A percentile compares a stretch with the other conserved stretches of the same genome.
phyloP scores from a whole-genome alignment of 64 coral and sea anemone genomes.

The Montipora foliosa region DNA sequence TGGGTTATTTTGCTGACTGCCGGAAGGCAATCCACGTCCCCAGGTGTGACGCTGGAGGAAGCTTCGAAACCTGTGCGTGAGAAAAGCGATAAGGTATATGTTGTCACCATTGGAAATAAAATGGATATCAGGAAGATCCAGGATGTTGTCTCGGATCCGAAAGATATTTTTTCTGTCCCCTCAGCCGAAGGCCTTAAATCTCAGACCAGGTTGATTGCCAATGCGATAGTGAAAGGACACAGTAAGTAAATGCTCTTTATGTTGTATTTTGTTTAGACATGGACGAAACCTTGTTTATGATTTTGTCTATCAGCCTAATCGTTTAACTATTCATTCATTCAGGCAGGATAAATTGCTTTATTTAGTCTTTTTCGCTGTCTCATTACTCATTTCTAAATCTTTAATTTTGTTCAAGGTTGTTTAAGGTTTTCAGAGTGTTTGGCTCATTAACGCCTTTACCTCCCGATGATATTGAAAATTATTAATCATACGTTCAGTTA shows the following conservation, averaged over 20 bases:
- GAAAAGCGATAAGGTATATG: conserved; percentile 39
- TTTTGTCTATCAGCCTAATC: too few species aligned
- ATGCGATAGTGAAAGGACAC: neutral
- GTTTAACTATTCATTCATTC: too few species aligned
- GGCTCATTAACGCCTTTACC: too few species aligned
- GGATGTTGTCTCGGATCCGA: conserved; percentile 3
- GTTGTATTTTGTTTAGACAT: too few species aligned
- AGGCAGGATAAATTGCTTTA: too few species aligned
- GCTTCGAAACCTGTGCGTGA: conserved; percentile 37
- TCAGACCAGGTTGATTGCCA: neutral
- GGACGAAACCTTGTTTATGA: too few species aligned
- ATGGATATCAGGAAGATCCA: neutral
- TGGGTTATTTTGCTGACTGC: conserved; percentile 31
- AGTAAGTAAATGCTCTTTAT: neutral
- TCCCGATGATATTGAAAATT: too few species aligned
- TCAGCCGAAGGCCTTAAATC: neutral
- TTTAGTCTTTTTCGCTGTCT: too few species aligned
- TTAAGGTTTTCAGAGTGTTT: too few species aligned
- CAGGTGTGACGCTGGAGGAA: neutral
- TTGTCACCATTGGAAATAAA: conserved; percentile 55
- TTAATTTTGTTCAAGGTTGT: too few species aligned
- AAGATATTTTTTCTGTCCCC: conserved; percentile 7
- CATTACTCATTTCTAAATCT: too few species aligned
- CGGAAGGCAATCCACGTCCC: neutral
- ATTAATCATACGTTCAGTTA: too few species aligned